Conservation (phyloP, 2,888 invertebrate genomes). For the Epistrophella euchroma region DNA sequence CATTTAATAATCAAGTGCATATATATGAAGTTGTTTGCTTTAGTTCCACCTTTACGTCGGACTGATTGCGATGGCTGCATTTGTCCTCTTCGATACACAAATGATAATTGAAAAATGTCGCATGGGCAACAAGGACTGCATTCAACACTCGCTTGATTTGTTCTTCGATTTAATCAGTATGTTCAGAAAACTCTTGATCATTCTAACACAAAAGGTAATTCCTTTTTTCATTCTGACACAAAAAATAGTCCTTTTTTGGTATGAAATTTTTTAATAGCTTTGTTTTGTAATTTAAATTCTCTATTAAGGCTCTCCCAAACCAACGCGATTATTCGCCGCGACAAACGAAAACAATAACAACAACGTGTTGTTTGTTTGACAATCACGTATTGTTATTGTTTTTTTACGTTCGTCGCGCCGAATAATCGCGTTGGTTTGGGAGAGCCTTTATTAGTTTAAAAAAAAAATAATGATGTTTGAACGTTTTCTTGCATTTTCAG, state of each 20-base stretch:
- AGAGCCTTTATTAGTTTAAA: too few species aligned
- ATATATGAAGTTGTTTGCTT: conserved; percentile 32
- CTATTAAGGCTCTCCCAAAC: too few species aligned
- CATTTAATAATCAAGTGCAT: background rate
- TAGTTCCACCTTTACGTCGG: conserved; percentile 94
- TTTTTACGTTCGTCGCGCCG: too few species aligned
- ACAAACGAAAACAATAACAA: too few species aligned
- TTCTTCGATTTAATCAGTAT: conserved; percentile 98
- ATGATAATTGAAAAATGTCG: conserved; percentile 96
- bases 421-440: too few species aligned
- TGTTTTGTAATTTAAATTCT: too few species aligned
- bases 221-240: background rate
- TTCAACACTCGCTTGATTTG: conserved; percentile 95
- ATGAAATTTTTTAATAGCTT: too few species aligned
- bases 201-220: conserved; percentile 94
- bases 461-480: too few species aligned
- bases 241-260: too few species aligned
- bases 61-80: conserved; percentile 95
- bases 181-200: conserved; percentile 95
- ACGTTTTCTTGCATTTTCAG: conserved; percentile 55
- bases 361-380: too few species aligned
- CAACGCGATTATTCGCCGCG: too few species aligned
- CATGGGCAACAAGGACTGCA: conserved; percentile 95
- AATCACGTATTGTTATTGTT: too few species aligned
- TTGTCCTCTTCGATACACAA: conserved; percentile 99